Percentiles rank a stretch among this genome's conserved stretches.
These are phyloP conservation scores for Temnothorax nylanderi DNA, from an alignment of 1,140 invertebrate species.

Conservation along the genomic window DNA sequence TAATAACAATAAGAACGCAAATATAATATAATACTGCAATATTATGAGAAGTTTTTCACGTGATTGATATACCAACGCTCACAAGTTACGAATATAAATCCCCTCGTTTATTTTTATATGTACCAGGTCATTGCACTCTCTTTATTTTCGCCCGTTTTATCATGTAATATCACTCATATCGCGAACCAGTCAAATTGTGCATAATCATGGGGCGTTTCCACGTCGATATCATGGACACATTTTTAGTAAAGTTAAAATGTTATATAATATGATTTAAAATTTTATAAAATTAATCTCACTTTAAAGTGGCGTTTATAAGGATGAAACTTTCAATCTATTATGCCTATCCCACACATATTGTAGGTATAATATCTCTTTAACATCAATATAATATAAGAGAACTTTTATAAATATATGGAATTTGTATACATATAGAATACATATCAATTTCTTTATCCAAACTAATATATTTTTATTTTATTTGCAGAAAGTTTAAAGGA, in stretches of 20 bases:
- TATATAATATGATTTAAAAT: not conserved
- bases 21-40: not conserved
- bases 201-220: not conserved
- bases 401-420: not conserved
- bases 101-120: slow-evolving; percentile 15
- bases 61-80: not conserved
- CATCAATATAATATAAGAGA: not conserved
- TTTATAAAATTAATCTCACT: slow-evolving; percentile 16
- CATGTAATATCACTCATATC: slow-evolving; percentile 13
- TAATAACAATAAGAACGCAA: slow-evolving; percentile 28
- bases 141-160: not conserved
- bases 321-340: slow-evolving; percentile 19
- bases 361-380: not conserved
- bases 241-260: slow-evolving; percentile 15
- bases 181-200: not conserved
- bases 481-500: not conserved
- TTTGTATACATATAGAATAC: not conserved
- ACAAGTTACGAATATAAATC: not conserved
- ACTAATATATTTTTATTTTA: not conserved
- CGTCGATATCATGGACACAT: not conserved
- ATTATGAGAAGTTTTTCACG: slow-evolving; percentile 11
- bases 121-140: not conserved
- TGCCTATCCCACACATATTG: not conserved
- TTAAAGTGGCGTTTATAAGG: not conserved
- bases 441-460: not conserved